Percentiles rank a stretch among this genome's conserved stretches.
phyloP scores from a whole-genome alignment of 2,888 invertebrate species.

The Limnephilus rhombicus region DNA sequence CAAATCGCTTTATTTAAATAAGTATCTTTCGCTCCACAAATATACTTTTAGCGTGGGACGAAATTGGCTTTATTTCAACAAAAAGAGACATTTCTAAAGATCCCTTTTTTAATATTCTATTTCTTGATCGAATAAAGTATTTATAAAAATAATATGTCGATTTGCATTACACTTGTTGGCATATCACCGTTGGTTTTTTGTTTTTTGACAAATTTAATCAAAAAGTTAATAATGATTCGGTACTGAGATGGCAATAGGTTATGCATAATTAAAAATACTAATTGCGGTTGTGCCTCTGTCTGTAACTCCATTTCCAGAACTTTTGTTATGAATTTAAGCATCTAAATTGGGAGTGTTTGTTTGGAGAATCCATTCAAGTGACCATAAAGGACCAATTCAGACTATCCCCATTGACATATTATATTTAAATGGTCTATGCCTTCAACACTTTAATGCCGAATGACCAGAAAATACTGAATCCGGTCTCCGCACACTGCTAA shows the following conservation, averaged over 20 bases:
- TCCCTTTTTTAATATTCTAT: background rate
- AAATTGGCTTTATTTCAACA: background rate
- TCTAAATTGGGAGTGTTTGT: too few species aligned
- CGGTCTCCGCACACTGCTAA: too few species aligned
- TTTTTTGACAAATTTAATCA: background rate
- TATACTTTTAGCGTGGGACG: background rate
- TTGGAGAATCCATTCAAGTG: too few species aligned
- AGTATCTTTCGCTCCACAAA: background rate
- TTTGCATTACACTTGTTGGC: background rate
- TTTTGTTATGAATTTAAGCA: too few species aligned
- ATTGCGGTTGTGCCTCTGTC: background rate
- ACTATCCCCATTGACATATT: too few species aligned
- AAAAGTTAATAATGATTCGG: background rate
- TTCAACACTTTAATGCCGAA: too few species aligned
- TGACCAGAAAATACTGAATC: too few species aligned
- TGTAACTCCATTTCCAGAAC: too few species aligned
- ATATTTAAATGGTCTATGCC: too few species aligned
- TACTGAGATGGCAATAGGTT: background rate
- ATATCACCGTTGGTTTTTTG: background rate
- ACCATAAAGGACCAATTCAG: too few species aligned
- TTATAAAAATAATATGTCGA: background rate
- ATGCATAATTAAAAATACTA: background rate
- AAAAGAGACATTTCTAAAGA: background rate
- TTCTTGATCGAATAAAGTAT: background rate
- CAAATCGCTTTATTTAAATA: background rate